These are phyloP conservation scores for Scaeva pyrastri DNA, from an alignment of 2,888 invertebrate species.

Conservation along the genomic window DNA sequence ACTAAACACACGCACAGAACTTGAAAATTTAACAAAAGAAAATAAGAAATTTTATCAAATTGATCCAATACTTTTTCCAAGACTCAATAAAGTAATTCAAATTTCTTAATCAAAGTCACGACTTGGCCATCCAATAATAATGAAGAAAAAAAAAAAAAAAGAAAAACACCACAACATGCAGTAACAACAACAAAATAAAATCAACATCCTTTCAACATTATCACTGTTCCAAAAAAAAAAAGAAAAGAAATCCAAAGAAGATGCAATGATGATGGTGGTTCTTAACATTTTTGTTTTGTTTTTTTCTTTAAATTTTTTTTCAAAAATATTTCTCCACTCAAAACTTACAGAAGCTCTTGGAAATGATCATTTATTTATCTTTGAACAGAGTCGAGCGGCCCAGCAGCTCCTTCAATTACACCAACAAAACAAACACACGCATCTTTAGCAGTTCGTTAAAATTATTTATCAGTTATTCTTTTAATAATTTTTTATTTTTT, in stretches of 20 bases:
- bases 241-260: neutral
- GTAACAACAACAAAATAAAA: neutral
- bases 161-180: neutral
- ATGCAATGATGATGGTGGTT: neutral
- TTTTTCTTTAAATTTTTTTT: no score
- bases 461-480: slow-evolving; percentile 70
- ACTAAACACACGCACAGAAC: no score
- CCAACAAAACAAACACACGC: slow-evolving; percentile 47
- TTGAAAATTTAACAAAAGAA: no score
- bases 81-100: slow-evolving; percentile 37
- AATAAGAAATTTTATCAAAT: no score
- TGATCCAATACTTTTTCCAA: no score
- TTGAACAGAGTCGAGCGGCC: slow-evolving; percentile 30
- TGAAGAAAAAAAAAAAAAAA: neutral
- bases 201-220: slow-evolving; percentile 29
- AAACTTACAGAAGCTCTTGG: slow-evolving; percentile 71
- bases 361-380: slow-evolving; percentile 74
- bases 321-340: slow-evolving; percentile 64
- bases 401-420: slow-evolving; percentile 63
- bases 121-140: neutral
- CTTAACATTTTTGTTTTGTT: slow-evolving; percentile 13
- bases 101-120: slow-evolving; percentile 34
- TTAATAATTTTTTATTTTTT: slow-evolving; percentile 46
- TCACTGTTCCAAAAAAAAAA: slow-evolving; percentile 23
- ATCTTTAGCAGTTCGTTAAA: slow-evolving; percentile 55